Base-by-base conservation (phyloP, 30 jellyfish, hydroid and myxozoan species). In the Chironex yamaguchii region DNA sequence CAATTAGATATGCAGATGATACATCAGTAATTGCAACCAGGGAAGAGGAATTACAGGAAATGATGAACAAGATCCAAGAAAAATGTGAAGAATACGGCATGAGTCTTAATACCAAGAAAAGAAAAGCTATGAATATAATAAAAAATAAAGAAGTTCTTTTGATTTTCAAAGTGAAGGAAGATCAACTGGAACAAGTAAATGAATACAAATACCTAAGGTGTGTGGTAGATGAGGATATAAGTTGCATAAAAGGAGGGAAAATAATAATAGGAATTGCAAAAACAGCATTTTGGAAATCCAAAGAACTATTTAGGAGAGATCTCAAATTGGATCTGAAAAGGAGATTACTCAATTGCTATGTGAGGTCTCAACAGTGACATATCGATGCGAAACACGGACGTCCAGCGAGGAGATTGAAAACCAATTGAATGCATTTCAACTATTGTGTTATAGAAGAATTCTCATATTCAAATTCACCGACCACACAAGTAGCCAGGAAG, bases 381-480 rank as follows among this genome's bases (percentile, higher is more conserved):
- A 67, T 30, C 63, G 71, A 67, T 67, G 81, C 25, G 29, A 67
- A 33, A 33, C 81, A 27, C 36, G 81, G 81, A 67, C 81, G 24
- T 17, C 2, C 25, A 33, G 27, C 23, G 36, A 67, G 12, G 30
- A n/a, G 11, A 67, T 48, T 22, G 21, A 36, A 72, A 48, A 36
- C 17, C 17, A 72, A 48, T 20, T 72, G 2, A 49, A 48, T 21
- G 81, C 34, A 22, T 36, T 72, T 22, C 76, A 48, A 71, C 1
- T 26, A 17, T 69, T 67, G 83, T 69, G 83, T 69, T 69, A 20
- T 22, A 67, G 68, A 70, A 31, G 72, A 29, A 17, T 72, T 49
- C 17, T 67, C 33, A 67, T 31, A 33, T n/a, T 1, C 25, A 33
- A 32, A 1, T 67, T 4, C 27, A 67, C 81, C 14, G 81, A 67